Percentiles rank a stretch among this genome's conserved stretches.
These are phyloP conservation scores for Neoarius graeffei DNA, from an alignment of 2,113 vertebrate species.

Conservation along the genomic window DNA sequence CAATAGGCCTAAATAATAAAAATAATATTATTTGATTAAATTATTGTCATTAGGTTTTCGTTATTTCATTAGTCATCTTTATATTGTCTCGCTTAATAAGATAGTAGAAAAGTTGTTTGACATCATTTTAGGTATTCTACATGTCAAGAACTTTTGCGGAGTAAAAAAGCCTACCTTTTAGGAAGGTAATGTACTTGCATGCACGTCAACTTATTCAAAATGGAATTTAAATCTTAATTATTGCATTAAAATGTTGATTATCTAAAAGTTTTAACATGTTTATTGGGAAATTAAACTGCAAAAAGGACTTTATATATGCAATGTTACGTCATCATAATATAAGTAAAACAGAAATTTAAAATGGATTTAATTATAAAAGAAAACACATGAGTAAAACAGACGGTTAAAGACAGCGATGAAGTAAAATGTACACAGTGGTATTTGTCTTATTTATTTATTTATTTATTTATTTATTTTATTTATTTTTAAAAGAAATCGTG, in stretches of 20 bases:
- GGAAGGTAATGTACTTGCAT: neutral
- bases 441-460: too few species aligned
- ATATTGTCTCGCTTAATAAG: neutral
- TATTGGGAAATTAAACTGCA: neutral
- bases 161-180: neutral
- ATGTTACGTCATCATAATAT: neutral
- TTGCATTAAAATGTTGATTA: neutral
- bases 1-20: slow-evolving; percentile 28
- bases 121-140: neutral
- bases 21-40: neutral
- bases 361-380: neutral
- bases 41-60: neutral
- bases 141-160: neutral
- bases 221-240: neutral
- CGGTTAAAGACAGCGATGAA: neutral
- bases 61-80: neutral
- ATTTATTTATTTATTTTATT: too few species aligned
- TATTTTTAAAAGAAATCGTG: slow-evolving; percentile 17
- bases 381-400: neutral
- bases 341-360: neutral
- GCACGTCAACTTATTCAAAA: neutral
- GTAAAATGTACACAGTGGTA: neutral
- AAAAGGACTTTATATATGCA: neutral
- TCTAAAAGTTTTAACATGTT: neutral
- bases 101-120: too few species aligned